Conservation (phyloP, 2,113 vertebrate genomes). For the Pollimyrus isidori region DNA sequence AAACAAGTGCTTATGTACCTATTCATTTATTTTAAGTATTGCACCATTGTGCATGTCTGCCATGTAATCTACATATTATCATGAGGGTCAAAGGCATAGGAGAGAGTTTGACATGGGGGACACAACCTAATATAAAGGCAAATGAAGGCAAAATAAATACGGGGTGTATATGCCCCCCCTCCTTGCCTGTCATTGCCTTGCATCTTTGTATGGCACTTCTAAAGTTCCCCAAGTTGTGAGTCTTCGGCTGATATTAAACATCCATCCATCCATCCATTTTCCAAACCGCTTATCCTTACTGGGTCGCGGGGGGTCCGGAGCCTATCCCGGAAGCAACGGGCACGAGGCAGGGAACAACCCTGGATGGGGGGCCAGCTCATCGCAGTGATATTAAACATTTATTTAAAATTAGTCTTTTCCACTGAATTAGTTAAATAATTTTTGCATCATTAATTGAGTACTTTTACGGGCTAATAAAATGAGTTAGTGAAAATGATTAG, state of each 20-base stretch:
- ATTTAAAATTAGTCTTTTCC: slow-evolving; percentile 53
- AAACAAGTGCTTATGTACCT: slow-evolving; percentile 49
- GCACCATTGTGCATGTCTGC: slow-evolving; percentile 61
- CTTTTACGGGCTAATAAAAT: background rate
- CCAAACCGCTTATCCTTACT: no score
- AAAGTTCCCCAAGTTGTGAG: slow-evolving; percentile 33
- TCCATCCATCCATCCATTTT: no score
- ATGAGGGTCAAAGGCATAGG: slow-evolving; percentile 21
- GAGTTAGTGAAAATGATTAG: no score
- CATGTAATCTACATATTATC: slow-evolving; percentile 53
- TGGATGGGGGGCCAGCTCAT: no score
- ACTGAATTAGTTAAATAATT: slow-evolving; percentile 44
- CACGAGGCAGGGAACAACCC: no score
- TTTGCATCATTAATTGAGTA: background rate
- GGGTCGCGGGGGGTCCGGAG: no score
- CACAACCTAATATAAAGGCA: background rate
- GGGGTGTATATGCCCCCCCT: background rate
- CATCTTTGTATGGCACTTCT: slow-evolving; percentile 27
- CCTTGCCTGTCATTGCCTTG: slow-evolving; percentile 25
- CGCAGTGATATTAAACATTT: slow-evolving; percentile 42
- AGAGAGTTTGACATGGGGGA: background rate
- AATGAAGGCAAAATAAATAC: background rate
- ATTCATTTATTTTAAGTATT: slow-evolving; percentile 54
- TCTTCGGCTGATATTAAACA: slow-evolving; percentile 45
- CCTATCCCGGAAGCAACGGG: no score